Conservation (phyloP, 2,888 invertebrate species). For the Syrista parreyssii region DNA sequence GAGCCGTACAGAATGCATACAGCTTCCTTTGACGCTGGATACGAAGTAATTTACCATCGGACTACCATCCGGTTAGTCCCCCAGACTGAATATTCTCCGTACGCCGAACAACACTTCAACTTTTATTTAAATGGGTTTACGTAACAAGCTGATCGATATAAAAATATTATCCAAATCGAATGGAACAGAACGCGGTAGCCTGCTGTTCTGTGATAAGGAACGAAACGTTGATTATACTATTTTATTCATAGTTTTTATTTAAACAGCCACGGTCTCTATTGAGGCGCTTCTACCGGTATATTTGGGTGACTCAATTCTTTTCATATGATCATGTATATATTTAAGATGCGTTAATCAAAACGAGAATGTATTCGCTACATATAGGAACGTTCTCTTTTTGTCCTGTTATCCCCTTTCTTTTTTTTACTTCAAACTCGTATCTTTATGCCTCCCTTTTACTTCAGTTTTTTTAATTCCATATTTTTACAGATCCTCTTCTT, state of each 20-base stretch:
- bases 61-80: conserved; percentile 54
- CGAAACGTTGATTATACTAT: conserved; percentile 2
- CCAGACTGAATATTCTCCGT: conserved; percentile 44
- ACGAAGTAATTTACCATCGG: conserved; percentile 50
- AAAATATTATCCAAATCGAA: not conserved
- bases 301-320: not conserved
- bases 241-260: not conserved
- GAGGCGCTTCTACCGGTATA: not conserved
- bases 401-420: not conserved
- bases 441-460: not conserved
- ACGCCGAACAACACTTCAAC: not conserved
- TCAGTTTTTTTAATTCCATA: not conserved
- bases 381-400: not conserved
- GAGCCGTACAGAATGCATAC: conserved; percentile 75
- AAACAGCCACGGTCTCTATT: not conserved
- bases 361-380: not conserved
- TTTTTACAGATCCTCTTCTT: not conserved
- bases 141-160: not conserved
- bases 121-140: conserved; percentile 2
- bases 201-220: conserved; percentile 1
- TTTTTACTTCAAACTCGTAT: not conserved
- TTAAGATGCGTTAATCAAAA: not conserved
- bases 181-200: not conserved
- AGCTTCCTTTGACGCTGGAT: conserved; percentile 71
- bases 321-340: not conserved